Evolutionary conservation across 2,113 vertebrate genomes (phyloP).

Genomic region (Cavia porcellus): DNA sequence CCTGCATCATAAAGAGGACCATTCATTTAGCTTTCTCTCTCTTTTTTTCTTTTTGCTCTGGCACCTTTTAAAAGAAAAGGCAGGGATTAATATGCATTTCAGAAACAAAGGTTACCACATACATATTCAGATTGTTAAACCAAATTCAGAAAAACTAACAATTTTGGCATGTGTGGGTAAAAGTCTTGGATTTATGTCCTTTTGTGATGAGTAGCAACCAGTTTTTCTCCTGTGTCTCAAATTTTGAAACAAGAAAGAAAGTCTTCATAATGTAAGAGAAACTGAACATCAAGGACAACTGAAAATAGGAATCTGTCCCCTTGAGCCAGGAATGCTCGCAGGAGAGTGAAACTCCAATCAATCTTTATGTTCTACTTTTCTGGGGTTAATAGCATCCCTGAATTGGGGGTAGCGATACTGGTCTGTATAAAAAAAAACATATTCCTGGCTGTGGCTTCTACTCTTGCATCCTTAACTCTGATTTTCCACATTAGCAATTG

Average conservation of each 20-base stretch:
- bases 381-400: neutral
- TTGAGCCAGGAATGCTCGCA: neutral
- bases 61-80: constrained; percentile 65
- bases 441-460: neutral
- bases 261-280: neutral
- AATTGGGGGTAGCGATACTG: neutral
- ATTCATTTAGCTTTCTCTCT: constrained; percentile 14
- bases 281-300: neutral
- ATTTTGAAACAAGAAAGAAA: constrained; percentile 55
- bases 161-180: neutral
- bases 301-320: neutral
- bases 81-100: constrained; percentile 50
- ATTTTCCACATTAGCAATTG: neutral
- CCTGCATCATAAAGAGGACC: constrained; percentile 33
- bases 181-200: constrained; percentile 44
- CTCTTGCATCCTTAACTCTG: neutral
- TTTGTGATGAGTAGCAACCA: constrained; percentile 19
- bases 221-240: neutral
- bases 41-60: constrained; percentile 31
- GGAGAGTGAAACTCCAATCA: neutral
- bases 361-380: neutral
- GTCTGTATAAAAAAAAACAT: neutral
- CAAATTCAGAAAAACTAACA: constrained; percentile 15
- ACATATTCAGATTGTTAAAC: constrained; percentile 19
- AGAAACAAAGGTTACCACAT: constrained; percentile 55